Base-by-base conservation (phyloP, 2,797 vertebrate genomes). In the Mus minutoides region DNA sequence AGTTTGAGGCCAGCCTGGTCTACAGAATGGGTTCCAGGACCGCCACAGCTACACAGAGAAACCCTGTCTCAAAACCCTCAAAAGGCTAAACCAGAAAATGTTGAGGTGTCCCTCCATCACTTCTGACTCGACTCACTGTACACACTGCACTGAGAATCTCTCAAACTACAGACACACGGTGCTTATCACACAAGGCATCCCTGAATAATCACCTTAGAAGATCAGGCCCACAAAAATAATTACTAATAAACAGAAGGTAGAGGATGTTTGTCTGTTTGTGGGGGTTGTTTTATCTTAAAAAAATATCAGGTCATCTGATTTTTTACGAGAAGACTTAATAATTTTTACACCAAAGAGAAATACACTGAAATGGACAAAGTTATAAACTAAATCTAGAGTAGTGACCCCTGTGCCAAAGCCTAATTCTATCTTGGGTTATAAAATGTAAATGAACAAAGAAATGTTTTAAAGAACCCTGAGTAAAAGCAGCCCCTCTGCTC, bases 321-420 rank as follows among this genome's bases (percentile, higher is more conserved):
- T 91, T 91, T 89, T 77, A n/a, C 88, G 46, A 92, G 83, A 93
- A 75, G 24, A 85, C 34, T 84, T 71, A 90, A 90, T 14, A 76
- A 56, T 62, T 88, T 19, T 78, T 71, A 94, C 26, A 58, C 46
- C 71, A 60, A 77, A 82, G 34, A 95, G 22, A 93, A 94, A 79
- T 13, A 90, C 2, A 69, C 14, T 58, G 31, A 88, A 94, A 73
- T 6, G 76, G 3, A 34, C 43, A 94, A 95, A 43, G 16, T 69
- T 26, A 80, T 56, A 77, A 80, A 93, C 75, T 60, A 90, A 91
- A 80, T 52, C 34, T 58, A 67, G 73, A 93, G 58, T 31, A 94
- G 49, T 43, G 37, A 91, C 56, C 76, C 34, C 46, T 89, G 58
- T 79, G 75, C n/a, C 24, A 56, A 90, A 76, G 37, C 82, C 60